Base-by-base conservation (phyloP, 2,797 vertebrate genomes). In the Pangasius sanitwongsei region DNA sequence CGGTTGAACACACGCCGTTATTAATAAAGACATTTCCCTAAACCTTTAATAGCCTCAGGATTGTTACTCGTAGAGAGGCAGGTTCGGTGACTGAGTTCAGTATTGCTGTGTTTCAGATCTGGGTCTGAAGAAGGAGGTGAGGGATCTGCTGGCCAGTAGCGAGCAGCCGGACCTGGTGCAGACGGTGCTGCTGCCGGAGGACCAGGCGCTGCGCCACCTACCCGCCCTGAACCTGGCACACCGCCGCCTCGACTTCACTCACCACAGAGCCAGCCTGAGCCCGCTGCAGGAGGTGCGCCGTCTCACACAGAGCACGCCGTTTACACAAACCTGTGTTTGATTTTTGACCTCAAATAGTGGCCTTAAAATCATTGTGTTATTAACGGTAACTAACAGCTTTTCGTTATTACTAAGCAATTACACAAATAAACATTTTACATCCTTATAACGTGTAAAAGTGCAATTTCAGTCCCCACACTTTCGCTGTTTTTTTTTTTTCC, bases 121-220 rank as follows among this genome's bases (percentile, higher is more conserved):
- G 0, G 95, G 94, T 50, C 93, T 98, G 65, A 96, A 94, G 88
- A 91, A 94, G 0, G 97, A 98, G 88, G 96, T 99, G 87, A 95
- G 93, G 1, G 95, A 94, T 59, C 89, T 98, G 44, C 93, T 99
- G 83, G 94, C 93, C 0, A 93, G 94, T 12, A 96, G 97, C 4
- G 98, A 99, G 91, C 96, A 96, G 89, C 95, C 98, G 0, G 96
- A 97, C 70, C 92, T 97, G 91, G 94, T 94, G 31, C 94, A 97
- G 94, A 96, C 91, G 86, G 92, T 98, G 92, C 96, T 98, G 92
- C 97, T 99, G 86, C 98, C 98, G 0, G 98, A 99, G 91, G 98
- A 99, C 2, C 92, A 97, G 91, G 97, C 98, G 1, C 96, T 99
- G 70, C 95, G 96, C 28, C 97, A 97, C 92, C 96, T 99, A 12